A percentile compares a stretch with the other conserved stretches of the same genome.
These are phyloP conservation scores for Aethina tumida DNA, from an alignment of 1,140 invertebrate genomes.

Conservation along the genomic window DNA sequence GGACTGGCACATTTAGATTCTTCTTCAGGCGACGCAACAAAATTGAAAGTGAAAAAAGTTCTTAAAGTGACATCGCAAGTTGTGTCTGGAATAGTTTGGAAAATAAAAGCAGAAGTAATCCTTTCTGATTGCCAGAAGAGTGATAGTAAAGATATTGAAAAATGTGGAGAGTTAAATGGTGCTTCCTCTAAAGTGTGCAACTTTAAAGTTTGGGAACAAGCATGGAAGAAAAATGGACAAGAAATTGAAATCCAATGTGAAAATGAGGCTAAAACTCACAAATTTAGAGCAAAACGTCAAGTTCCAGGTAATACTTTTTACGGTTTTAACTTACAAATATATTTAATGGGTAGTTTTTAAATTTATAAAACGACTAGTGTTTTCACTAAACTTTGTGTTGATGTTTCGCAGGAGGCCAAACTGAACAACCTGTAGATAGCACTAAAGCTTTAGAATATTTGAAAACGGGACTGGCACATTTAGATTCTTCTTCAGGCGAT, in stretches of 20 bases:
- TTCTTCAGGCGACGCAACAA: constrained; percentile 6
- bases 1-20: constrained; percentile 14
- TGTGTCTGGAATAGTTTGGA: constrained; percentile 11
- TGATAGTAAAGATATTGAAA: neutral
- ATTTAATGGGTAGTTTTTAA: too few relatives aligned
- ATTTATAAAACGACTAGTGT: too few relatives aligned
- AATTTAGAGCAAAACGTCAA: constrained; percentile 5
- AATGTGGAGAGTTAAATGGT: constrained; percentile 9
- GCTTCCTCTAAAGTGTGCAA: constrained; percentile 7
- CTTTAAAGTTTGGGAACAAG: constrained; percentile 17
- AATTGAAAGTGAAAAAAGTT: constrained; percentile 14
- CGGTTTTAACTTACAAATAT: too few relatives aligned
- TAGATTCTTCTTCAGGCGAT: constrained; percentile 30
- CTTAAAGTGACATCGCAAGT: constrained; percentile 9
- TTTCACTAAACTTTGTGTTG: too few relatives aligned
- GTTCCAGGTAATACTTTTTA: too few relatives aligned
- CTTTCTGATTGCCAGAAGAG: constrained; percentile 15
- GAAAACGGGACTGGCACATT: constrained; percentile 1
- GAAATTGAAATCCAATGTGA: constrained; percentile 1
- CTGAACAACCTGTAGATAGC: neutral
- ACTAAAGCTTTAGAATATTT: neutral
- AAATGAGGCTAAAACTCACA: too few relatives aligned
- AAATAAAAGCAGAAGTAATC: constrained; percentile 13
- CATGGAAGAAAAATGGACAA: constrained; percentile 7
- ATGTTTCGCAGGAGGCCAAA: neutral